Percentiles rank a stretch among this genome's conserved stretches.
Evolutionary conservation across 2,888 invertebrate genomes (phyloP).

Genomic region (Drosophila austrosaltans): DNA sequence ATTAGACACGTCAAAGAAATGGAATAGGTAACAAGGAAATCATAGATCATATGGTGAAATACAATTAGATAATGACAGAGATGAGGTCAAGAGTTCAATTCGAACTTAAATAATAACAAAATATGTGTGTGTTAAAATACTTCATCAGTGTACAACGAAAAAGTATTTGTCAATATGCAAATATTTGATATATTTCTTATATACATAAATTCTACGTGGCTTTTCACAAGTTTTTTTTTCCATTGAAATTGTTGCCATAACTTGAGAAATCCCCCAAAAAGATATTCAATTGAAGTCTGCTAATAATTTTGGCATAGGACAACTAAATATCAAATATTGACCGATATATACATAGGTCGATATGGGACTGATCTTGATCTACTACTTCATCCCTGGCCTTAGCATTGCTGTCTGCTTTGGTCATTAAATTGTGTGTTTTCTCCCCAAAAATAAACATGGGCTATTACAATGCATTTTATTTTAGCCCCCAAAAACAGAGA

Average conservation of each 20-base stretch:
- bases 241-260: slow-evolving; percentile 15
- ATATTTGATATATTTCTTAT: slow-evolving; percentile 55
- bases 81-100: slow-evolving; percentile 18
- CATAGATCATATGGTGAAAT: background rate
- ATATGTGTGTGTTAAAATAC: background rate
- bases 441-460: slow-evolving; percentile 43
- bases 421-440: slow-evolving; percentile 47
- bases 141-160: background rate
- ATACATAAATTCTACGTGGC: slow-evolving; percentile 34
- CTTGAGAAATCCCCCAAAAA: slow-evolving; percentile 10
- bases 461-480: slow-evolving; percentile 49
- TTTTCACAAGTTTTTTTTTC: slow-evolving; percentile 29
- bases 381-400: slow-evolving; percentile 68
- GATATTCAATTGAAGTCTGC: background rate
- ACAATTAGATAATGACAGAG: background rate
- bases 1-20: slow-evolving; percentile 45
- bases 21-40: slow-evolving; percentile 14
- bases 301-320: background rate
- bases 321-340: background rate
- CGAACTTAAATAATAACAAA: background rate
- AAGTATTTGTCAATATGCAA: slow-evolving; percentile 42
- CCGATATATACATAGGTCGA: background rate
- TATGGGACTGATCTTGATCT: slow-evolving; percentile 64
- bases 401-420: slow-evolving; percentile 28
- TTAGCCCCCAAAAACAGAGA: slow-evolving; percentile 32